A percentile compares a stretch with the other conserved stretches of the same genome.
Conservation (phyloP, 2,888 invertebrate genomes). For the Isoperla grammatica region DNA sequence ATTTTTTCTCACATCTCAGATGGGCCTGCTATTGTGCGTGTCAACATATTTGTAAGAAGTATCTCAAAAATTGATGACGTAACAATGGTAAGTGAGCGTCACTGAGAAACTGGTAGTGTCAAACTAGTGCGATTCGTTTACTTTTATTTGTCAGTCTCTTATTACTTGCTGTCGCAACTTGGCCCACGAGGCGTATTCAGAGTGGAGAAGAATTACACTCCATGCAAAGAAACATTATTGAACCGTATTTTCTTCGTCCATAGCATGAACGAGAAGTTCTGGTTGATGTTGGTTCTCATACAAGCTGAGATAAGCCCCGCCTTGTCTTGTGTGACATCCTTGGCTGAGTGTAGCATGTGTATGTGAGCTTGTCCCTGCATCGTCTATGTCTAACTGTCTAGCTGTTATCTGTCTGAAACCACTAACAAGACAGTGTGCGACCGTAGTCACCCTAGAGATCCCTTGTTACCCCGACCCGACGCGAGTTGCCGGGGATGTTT, state of each 20-base stretch:
- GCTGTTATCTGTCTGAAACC: too few species aligned
- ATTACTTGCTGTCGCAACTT: constrained; percentile 16
- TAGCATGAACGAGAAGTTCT: background rate
- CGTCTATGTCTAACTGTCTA: too few species aligned
- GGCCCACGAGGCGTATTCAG: background rate
- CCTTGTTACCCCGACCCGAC: background rate
- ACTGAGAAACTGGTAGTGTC: background rate
- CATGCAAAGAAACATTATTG: background rate
- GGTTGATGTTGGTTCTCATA: background rate
- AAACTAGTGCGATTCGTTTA: constrained; percentile 8
- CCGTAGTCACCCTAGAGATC: constrained; percentile 4
- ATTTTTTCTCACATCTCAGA: constrained; percentile 47
- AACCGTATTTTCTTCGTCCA: background rate
- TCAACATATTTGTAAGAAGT: constrained; percentile 98
- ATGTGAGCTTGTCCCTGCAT: background rate
- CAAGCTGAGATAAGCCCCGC: background rate
- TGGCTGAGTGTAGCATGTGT: constrained; percentile 8
- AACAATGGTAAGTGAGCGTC: constrained; percentile 86
- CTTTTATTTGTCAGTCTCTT: background rate
- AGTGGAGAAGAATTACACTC: background rate
- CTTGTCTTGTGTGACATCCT: constrained; percentile 16
- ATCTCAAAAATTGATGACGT: constrained; percentile 99
- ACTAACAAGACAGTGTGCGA: too few species aligned
- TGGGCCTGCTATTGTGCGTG: constrained; percentile 93
- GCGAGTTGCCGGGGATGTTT: too few species aligned